Evolutionary conservation across 2,888 invertebrate species (phyloP).

Genomic region (Elysia crispata): DNA sequence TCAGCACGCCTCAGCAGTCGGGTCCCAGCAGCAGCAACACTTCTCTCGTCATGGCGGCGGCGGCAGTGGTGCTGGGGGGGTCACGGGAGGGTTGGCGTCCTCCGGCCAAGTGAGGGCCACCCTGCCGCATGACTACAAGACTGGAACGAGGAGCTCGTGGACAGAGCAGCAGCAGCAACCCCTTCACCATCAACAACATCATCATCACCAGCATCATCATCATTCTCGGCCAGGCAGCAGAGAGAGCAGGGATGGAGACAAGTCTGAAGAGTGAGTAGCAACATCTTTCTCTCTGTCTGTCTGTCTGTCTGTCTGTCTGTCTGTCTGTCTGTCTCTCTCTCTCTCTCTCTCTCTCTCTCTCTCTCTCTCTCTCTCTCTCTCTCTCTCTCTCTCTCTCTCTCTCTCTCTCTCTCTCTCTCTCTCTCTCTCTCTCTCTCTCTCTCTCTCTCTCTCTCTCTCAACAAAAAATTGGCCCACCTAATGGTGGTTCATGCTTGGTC

Average conservation of each 20-base stretch:
- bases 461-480: too few relatives aligned
- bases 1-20: too few relatives aligned
- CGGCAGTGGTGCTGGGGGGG: constrained; percentile 37
- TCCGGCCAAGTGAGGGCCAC: constrained; percentile 66
- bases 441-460: constrained; percentile 21
- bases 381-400: constrained; percentile 6
- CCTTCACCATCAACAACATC: too few relatives aligned
- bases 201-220: too few relatives aligned
- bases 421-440: constrained; percentile 23
- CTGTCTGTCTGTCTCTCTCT: background rate
- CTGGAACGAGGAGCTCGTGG: constrained; percentile 58
- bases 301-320: background rate
- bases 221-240: too few relatives aligned
- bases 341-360: too few relatives aligned
- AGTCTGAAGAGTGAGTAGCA: constrained; percentile 70
- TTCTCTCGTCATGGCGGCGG: constrained; percentile 47
- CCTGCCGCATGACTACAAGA: constrained; percentile 70
- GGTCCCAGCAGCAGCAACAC: constrained; percentile 29
- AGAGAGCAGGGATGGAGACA: constrained; percentile 58
- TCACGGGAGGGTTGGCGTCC: too few relatives aligned
- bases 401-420: background rate
- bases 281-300: background rate
- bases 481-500: too few relatives aligned
- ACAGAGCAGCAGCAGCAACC: constrained; percentile 46
- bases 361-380: constrained; percentile 6